These are phyloP conservation scores for Drepanosiphum platanoidis DNA, from an alignment of 2,888 invertebrate genomes.

Conservation along the genomic window DNA sequence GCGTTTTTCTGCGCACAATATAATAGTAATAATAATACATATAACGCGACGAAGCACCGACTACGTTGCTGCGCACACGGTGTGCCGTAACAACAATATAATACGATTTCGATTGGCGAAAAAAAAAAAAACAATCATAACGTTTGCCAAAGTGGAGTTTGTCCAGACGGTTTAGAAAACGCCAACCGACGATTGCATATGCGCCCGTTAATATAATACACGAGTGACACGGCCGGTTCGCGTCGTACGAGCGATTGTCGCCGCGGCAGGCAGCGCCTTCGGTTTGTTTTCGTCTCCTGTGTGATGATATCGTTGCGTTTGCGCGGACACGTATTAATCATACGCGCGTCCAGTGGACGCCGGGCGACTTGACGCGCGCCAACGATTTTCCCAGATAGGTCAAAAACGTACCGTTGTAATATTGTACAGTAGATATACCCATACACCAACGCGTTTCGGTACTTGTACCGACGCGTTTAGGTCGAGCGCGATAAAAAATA, in stretches of 20 bases:
- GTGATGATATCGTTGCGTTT: too few relatives aligned
- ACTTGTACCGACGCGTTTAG: too few relatives aligned
- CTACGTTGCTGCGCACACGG: background rate
- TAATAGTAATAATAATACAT: background rate
- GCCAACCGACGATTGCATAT: background rate
- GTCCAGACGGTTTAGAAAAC: constrained; percentile 51
- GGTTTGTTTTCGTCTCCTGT: background rate
- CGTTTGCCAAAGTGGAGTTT: constrained; percentile 50
- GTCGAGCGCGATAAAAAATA: too few relatives aligned
- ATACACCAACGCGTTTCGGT: too few relatives aligned
- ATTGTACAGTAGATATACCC: too few relatives aligned
- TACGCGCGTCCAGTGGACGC: background rate
- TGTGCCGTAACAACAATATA: background rate
- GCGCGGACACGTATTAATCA: too few relatives aligned
- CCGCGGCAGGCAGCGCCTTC: background rate
- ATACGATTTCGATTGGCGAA: constrained; percentile 1
- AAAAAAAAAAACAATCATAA: constrained; percentile 12
- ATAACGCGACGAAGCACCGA: background rate
- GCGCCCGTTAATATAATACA: background rate
- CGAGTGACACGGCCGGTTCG: too few relatives aligned
- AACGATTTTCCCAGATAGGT: background rate
- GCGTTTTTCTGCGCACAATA: background rate
- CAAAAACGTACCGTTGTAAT: background rate
- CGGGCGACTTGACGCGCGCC: background rate
- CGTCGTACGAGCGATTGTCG: background rate